These are phyloP conservation scores for Pica pica DNA, from an alignment of 2,113 vertebrate species.

Conservation along the genomic window DNA sequence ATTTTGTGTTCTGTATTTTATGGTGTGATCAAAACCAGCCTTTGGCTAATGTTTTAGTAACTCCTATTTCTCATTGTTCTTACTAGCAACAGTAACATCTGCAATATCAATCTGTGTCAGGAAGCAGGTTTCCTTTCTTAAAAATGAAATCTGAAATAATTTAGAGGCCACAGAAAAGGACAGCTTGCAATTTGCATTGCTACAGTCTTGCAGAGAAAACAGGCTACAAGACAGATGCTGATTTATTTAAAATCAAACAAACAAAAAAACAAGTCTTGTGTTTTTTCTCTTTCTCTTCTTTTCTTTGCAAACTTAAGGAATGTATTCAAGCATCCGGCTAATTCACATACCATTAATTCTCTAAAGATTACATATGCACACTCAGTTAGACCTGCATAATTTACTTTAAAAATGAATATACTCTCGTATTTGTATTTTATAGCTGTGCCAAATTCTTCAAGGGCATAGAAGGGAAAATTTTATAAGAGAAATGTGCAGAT, in stretches of 20 bases:
- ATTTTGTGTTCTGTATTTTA: not conserved
- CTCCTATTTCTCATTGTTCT: not conserved
- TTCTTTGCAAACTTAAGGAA: not conserved
- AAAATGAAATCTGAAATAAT: not conserved
- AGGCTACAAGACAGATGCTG: not conserved
- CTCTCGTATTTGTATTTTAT: not conserved
- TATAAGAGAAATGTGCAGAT: not conserved
- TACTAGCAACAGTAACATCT: not conserved
- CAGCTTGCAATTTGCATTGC: not conserved
- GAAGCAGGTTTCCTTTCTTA: not conserved
- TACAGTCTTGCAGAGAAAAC: not conserved
- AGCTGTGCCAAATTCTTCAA: not conserved
- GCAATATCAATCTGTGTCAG: not conserved
- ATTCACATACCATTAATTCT: constrained; percentile 3
- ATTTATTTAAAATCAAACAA: not conserved
- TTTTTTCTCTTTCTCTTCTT: not conserved
- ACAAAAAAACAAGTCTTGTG: not conserved
- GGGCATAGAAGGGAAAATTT: not conserved
- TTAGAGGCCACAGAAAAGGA: not conserved
- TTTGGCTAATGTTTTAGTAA: not conserved
- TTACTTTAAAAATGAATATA: not conserved
- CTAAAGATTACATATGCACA: not conserved
- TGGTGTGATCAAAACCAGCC: not conserved
- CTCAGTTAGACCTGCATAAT: not conserved
- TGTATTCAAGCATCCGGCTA: not conserved